These are phyloP conservation scores for Drosophila aff. DNA, from an alignment of 1,140 invertebrate genomes.

Conservation along the genomic window DNA sequence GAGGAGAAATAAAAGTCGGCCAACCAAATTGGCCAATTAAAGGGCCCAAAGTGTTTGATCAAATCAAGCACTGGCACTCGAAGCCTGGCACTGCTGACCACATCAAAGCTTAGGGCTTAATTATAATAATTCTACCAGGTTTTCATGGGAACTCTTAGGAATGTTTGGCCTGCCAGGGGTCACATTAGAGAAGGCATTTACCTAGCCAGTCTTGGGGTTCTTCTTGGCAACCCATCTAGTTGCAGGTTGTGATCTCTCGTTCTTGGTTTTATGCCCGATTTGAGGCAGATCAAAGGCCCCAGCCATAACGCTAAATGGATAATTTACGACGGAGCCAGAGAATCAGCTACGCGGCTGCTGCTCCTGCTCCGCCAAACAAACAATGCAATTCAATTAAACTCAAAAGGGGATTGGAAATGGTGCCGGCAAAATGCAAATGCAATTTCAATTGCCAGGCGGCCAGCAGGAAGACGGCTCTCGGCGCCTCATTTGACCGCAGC, in stretches of 20 bases:
- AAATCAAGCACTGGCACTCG: constrained; percentile 15
- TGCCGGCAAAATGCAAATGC: constrained; percentile 47
- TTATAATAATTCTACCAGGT: constrained; percentile 6
- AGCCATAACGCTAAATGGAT: constrained; percentile 36
- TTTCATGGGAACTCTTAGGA: not conserved
- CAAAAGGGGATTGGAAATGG: constrained; percentile 28
- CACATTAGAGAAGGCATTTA: too few species aligned
- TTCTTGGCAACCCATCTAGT: too few species aligned
- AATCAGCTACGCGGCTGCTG: not conserved
- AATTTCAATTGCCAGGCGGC: constrained; percentile 63
- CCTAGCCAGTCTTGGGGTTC: too few species aligned
- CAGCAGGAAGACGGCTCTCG: constrained; percentile 21
- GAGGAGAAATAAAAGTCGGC: constrained; percentile 42
- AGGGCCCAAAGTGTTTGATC: constrained; percentile 58
- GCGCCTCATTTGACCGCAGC: constrained; percentile 65
- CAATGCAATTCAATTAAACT: constrained; percentile 79
- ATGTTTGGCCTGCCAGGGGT: not conserved
- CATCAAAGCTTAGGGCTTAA: constrained; percentile 8
- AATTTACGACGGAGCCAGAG: constrained; percentile 11
- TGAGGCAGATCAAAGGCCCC: constrained; percentile 23
- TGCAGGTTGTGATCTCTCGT: too few species aligned
- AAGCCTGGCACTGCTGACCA: not conserved
- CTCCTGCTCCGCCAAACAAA: constrained; percentile 17
- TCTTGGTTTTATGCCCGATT: constrained; percentile 1
- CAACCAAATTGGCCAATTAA: constrained; percentile 78